These are phyloP conservation scores for Amiota minor DNA, from an alignment of 2,888 invertebrate species.

Conservation along the genomic window DNA sequence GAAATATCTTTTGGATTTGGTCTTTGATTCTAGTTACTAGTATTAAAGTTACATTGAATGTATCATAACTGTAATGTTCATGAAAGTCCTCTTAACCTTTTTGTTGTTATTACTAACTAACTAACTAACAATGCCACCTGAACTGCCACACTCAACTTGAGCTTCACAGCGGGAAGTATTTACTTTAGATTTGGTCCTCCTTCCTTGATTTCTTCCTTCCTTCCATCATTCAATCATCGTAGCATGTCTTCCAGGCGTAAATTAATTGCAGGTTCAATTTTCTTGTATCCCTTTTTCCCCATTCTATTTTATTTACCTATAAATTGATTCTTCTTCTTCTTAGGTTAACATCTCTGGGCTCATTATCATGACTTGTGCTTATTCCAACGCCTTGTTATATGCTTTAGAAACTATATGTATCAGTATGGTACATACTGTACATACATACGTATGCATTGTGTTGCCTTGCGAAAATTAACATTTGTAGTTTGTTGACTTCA, in stretches of 20 bases:
- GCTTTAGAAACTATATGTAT: background rate
- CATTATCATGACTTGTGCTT: slow-evolving; percentile 11
- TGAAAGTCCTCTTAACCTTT: no score
- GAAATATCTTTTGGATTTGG: no score
- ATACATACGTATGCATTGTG: slow-evolving; percentile 6
- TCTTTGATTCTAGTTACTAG: no score
- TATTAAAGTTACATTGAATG: no score
- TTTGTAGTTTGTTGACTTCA: slow-evolving; percentile 39
- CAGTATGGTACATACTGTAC: background rate
- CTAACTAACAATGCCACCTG: no score
- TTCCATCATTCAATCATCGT: slow-evolving; percentile 29
- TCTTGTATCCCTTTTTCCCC: no score
- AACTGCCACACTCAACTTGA: no score
- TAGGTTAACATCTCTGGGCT: slow-evolving; percentile 9
- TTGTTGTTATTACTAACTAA: no score
- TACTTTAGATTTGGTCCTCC: no score
- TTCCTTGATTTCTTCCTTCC: background rate
- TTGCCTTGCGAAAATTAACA: slow-evolving; percentile 61
- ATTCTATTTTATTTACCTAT: no score
- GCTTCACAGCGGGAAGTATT: no score
- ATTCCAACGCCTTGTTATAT: background rate
- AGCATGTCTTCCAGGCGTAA: slow-evolving; percentile 65
- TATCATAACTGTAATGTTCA: no score
- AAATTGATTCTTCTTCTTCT: slow-evolving; percentile 30
- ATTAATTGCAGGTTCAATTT: slow-evolving; percentile 55